phyloP scores from a whole-genome alignment of 1,140 invertebrate genomes.

The Phthorimaea operculella region DNA sequence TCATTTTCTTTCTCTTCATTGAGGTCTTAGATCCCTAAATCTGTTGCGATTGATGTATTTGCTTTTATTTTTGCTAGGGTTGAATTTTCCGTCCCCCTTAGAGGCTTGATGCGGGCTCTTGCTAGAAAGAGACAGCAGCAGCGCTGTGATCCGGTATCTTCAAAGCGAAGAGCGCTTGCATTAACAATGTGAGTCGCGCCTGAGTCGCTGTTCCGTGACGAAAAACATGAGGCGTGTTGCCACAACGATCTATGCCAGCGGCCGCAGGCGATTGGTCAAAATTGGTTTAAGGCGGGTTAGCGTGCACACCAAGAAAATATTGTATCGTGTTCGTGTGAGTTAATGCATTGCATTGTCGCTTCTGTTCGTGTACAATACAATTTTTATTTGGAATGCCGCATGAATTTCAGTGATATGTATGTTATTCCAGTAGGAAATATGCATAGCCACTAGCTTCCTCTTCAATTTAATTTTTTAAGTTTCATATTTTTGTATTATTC shows the following conservation, averaged over 20 bases:
- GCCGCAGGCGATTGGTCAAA: conserved; percentile 51
- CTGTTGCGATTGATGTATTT: no score
- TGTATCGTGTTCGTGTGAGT: conserved; percentile 46
- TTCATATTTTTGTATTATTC: no score
- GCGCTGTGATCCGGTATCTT: conserved; percentile 52
- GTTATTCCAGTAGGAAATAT: no score
- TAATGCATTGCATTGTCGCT: conserved; percentile 63
- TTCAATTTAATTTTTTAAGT: no score
- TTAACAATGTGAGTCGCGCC: conserved; percentile 66
- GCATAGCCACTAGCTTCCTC: no score
- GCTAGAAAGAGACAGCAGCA: conserved; percentile 46
- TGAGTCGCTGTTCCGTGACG: conserved; percentile 62
- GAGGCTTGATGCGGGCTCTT: conserved; percentile 16
- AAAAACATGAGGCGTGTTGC: conserved; percentile 62
- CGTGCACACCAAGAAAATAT: conserved; percentile 50
- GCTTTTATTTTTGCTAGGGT: neutral
- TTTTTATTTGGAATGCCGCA: conserved; percentile 38
- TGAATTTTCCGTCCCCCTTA: conserved; percentile 3
- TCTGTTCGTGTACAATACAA: conserved; percentile 49
- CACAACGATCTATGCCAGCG: conserved; percentile 58
- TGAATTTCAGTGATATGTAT: conserved; percentile 41
- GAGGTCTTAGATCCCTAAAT: no score
- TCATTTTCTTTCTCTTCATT: neutral
- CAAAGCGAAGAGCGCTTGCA: conserved; percentile 48
- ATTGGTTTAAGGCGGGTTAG: conserved; percentile 56